Percentiles rank a stretch among this genome's conserved stretches.
These are phyloP conservation scores for Axis porcinus DNA, from an alignment of 2,113 vertebrate species.

Conservation along the genomic window DNA sequence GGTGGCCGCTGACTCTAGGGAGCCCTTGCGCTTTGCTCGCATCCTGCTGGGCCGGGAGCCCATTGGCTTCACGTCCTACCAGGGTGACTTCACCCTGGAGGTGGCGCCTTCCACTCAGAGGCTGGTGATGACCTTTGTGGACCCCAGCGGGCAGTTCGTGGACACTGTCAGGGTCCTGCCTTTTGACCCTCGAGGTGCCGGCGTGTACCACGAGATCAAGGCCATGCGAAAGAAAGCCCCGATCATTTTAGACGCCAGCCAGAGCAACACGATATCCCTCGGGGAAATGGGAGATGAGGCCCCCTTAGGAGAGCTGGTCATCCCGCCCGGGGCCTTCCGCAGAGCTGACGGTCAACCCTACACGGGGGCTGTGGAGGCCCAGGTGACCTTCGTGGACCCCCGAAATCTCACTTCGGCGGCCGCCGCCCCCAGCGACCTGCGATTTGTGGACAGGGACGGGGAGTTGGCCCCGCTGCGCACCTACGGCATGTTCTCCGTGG, in stretches of 20 bases:
- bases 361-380: constrained; percentile 89
- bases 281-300: constrained; percentile 83
- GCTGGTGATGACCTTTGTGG: constrained; percentile 91
- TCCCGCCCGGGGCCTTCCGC: constrained; percentile 88
- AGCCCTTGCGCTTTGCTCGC: constrained; percentile 92
- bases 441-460: constrained; percentile 88
- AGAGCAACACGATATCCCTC: constrained; percentile 84
- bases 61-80: constrained; percentile 91
- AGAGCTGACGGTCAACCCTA: constrained; percentile 87
- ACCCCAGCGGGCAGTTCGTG: constrained; percentile 84
- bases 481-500: constrained; percentile 96
- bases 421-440: constrained; percentile 92
- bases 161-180: constrained; percentile 93
- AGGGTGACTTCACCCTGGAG: constrained; percentile 93
- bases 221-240: constrained; percentile 89
- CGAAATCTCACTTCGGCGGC: constrained; percentile 87
- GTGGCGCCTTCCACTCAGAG: constrained; percentile 85
- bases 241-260: constrained; percentile 83
- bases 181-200: constrained; percentile 88
- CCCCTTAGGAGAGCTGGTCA: constrained; percentile 89
- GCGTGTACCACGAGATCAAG: constrained; percentile 93
- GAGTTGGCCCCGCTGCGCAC: constrained; percentile 91
- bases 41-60: constrained; percentile 88
- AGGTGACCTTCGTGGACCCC: constrained; percentile 95
- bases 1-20: constrained; percentile 86